These are phyloP conservation scores for Herpailurus yagouaroundi DNA, from an alignment of 2,113 vertebrate genomes.

Conservation along the genomic window DNA sequence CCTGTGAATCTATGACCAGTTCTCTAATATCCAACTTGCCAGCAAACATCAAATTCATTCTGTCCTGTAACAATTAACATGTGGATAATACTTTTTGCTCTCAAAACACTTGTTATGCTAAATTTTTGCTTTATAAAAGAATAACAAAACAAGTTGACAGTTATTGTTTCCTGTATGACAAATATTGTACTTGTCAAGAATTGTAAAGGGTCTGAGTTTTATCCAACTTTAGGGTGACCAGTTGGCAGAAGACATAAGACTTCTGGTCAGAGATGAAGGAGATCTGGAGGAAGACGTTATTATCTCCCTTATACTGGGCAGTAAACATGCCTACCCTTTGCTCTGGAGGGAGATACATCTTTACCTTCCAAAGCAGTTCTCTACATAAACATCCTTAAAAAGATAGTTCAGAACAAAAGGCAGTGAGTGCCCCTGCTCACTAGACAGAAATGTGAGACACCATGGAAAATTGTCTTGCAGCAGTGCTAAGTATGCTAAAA, in stretches of 20 bases:
- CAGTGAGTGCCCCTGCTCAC: neutral
- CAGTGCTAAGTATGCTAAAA: neutral
- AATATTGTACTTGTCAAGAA: neutral
- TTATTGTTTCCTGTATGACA: neutral
- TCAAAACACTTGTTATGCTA: neutral
- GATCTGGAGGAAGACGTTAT: neutral
- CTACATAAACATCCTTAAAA: neutral
- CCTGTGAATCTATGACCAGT: neutral
- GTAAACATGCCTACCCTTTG: neutral
- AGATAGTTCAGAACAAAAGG: neutral
- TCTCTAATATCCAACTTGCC: neutral
- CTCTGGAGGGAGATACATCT: neutral
- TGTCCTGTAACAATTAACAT: neutral
- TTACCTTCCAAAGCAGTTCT: neutral
- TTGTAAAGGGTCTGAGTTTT: neutral
- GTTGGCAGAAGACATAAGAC: neutral
- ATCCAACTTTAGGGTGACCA: neutral
- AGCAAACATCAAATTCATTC: slow-evolving; percentile 8
- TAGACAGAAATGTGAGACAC: neutral
- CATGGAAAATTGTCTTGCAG: neutral
- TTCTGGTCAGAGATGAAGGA: neutral
- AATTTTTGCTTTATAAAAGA: neutral
- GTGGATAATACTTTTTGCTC: neutral
- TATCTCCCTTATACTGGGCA: neutral
- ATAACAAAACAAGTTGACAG: neutral